Conservation (phyloP, 2,113 vertebrate species). For the Clarias batrachus region DNA sequence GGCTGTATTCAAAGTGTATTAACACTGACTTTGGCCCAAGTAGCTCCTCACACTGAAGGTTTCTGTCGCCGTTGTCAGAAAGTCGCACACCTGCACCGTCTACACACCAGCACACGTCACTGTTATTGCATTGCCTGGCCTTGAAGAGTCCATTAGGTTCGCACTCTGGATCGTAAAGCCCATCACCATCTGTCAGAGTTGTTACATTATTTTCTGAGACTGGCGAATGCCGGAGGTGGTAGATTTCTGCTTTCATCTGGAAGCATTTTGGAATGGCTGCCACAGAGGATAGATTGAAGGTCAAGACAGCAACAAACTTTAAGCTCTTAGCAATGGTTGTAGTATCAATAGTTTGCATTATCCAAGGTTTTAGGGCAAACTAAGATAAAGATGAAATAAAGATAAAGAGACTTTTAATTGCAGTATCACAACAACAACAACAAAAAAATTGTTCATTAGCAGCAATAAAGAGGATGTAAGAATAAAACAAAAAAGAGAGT, state of each 20-base stretch:
- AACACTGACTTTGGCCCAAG: constrained; percentile 76
- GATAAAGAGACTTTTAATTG: too few relatives aligned
- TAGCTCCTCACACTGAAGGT: constrained; percentile 66
- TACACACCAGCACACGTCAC: constrained; percentile 80
- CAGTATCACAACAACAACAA: too few relatives aligned
- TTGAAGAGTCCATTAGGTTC: constrained; percentile 72
- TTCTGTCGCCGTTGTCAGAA: constrained; percentile 73
- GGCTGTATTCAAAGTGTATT: neutral
- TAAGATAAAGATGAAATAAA: too few relatives aligned
- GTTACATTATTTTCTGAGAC: constrained; percentile 62
- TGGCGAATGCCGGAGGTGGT: constrained; percentile 24
- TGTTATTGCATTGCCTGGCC: constrained; percentile 78
- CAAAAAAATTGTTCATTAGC: too few relatives aligned
- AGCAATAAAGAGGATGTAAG: too few relatives aligned
- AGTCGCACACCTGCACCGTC: constrained; percentile 78
- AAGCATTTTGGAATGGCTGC: constrained; percentile 79
- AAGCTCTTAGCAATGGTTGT: neutral
- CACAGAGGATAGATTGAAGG: neutral
- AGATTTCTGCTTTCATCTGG: constrained; percentile 79
- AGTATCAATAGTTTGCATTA: neutral
- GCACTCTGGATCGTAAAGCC: constrained; percentile 79
- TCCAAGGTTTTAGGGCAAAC: neutral
- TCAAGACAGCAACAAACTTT: neutral
- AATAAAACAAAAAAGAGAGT: too few relatives aligned
- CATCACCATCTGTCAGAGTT: constrained; percentile 74